These are phyloP conservation scores for Heliconius ismenius DNA, from an alignment of 2,888 invertebrate species.

Conservation along the genomic window DNA sequence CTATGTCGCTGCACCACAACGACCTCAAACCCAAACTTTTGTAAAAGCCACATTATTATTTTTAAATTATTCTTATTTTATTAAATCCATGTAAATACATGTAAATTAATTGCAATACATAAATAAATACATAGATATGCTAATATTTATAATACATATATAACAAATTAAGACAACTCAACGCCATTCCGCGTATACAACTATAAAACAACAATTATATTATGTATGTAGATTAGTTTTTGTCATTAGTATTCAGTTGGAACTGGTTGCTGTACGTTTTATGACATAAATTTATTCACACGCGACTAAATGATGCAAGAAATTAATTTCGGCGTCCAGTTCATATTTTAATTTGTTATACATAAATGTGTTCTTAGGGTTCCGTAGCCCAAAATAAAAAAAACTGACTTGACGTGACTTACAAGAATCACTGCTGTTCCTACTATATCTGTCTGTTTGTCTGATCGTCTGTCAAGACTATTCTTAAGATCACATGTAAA, in stretches of 20 bases:
- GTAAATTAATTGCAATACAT: conserved; percentile 1
- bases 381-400: neutral
- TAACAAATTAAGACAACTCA: conserved; percentile 11
- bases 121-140: conserved; percentile 2
- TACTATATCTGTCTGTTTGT: neutral
- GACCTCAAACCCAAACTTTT: neutral
- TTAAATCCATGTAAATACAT: conserved; percentile 12
- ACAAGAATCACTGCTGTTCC: neutral
- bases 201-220: conserved; percentile 15
- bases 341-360: conserved; percentile 6
- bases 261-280: conserved; percentile 28
- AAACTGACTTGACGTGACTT: neutral
- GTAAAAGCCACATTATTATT: neutral
- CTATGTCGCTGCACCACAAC: neutral
- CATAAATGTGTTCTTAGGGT: conserved; percentile 6
- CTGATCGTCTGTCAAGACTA: neutral
- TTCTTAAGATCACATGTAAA: no score
- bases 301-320: conserved; percentile 38
- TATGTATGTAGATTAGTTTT: conserved; percentile 46
- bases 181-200: neutral
- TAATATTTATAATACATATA: conserved; percentile 11
- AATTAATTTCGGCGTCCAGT: conserved; percentile 31
- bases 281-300: conserved; percentile 31
- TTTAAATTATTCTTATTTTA: neutral
- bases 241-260: conserved; percentile 41